These are phyloP conservation scores for Jacana jacana DNA, from an alignment of 2,113 vertebrate genomes.

Conservation along the genomic window DNA sequence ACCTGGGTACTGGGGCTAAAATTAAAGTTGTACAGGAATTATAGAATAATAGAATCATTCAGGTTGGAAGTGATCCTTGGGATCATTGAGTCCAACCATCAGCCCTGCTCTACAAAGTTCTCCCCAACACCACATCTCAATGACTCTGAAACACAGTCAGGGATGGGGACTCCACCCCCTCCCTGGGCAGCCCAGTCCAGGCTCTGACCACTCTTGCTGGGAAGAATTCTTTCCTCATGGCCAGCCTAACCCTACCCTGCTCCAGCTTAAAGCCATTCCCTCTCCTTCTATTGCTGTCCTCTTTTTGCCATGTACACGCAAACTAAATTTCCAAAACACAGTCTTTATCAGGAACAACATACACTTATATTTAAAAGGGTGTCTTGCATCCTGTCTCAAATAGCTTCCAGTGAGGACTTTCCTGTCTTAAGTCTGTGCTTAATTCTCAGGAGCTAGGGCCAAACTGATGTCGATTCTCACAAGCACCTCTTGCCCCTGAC, in stretches of 20 bases:
- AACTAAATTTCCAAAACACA: background rate
- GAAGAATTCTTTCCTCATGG: too few relatives aligned
- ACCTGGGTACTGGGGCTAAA: background rate
- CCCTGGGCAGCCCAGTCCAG: too few relatives aligned
- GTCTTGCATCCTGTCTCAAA: background rate
- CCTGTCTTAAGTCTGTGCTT: background rate
- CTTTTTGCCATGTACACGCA: background rate
- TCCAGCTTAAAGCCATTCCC: too few relatives aligned
- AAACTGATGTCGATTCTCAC: background rate
- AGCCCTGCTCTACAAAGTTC: too few relatives aligned
- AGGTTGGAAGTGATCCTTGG: too few relatives aligned
- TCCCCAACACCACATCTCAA: too few relatives aligned
- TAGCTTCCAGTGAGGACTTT: background rate
- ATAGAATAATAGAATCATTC: too few relatives aligned
- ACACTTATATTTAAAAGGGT: background rate
- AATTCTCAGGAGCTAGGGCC: background rate
- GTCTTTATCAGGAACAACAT: background rate
- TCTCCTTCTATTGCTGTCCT: background rate
- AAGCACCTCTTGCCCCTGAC: background rate
- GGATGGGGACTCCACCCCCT: too few relatives aligned
- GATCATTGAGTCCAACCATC: too few relatives aligned
- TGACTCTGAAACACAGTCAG: too few relatives aligned
- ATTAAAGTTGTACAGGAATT: background rate
- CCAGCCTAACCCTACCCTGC: too few relatives aligned
- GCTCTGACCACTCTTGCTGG: too few relatives aligned